phyloP scores from a whole-genome alignment of 2,888 invertebrate species.

The Parapristionchus giblindavisi region DNA sequence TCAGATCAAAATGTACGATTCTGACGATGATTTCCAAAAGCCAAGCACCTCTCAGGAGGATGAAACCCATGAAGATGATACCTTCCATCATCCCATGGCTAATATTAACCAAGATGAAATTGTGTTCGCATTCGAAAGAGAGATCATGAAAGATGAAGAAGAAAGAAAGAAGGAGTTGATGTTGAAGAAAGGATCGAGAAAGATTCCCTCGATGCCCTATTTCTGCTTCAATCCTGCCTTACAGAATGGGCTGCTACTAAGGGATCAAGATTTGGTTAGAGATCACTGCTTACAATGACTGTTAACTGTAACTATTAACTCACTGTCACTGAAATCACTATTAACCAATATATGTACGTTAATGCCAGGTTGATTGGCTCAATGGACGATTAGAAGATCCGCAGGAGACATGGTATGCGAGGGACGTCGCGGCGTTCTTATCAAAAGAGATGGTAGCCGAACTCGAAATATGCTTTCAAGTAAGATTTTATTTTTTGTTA shows the following conservation, averaged over 20 bases:
- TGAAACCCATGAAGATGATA: too few species aligned
- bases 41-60: too few species aligned
- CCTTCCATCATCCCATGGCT: too few species aligned
- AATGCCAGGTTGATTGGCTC: constrained; percentile 52
- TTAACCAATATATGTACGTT: too few species aligned
- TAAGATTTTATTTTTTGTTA: constrained; percentile 10
- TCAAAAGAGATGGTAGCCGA: constrained; percentile 55
- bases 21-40: too few species aligned
- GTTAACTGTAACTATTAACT: neutral
- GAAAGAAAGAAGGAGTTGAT: too few species aligned
- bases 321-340: neutral
- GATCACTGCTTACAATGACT: too few species aligned
- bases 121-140: constrained; percentile 21
- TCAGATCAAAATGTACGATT: too few species aligned
- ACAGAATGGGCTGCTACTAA: constrained; percentile 36
- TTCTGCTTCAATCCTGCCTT: neutral
- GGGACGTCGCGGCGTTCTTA: constrained; percentile 47
- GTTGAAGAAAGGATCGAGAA: too few species aligned
- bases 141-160: too few species aligned
- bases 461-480: constrained; percentile 57
- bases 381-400: constrained; percentile 53
- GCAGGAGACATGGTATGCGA: constrained; percentile 51
- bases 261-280: constrained; percentile 49
- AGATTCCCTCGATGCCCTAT: too few species aligned
- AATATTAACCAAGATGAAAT: too few species aligned